phyloP scores from a whole-genome alignment of 2,888 invertebrate genomes.

The Dendrolimus houi region DNA sequence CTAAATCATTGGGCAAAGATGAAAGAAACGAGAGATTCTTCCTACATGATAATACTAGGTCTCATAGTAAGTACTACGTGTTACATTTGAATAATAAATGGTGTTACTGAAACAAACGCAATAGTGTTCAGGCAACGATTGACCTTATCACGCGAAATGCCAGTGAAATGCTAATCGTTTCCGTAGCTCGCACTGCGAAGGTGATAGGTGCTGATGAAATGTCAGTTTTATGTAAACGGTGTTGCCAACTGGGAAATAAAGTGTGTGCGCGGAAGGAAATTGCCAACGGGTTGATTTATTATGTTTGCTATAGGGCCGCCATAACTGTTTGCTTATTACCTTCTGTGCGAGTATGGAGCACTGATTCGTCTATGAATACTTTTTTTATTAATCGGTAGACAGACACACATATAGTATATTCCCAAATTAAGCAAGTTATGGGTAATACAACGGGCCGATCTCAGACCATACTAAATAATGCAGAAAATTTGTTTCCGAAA shows the following conservation, averaged over 20 bases:
- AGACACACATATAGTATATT: no score
- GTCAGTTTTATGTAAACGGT: neutral
- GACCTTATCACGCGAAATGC: constrained; percentile 52
- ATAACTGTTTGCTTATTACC: neutral
- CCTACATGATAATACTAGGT: no score
- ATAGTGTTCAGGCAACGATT: constrained; percentile 4
- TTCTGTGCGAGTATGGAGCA: neutral
- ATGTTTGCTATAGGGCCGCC: neutral
- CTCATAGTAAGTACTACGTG: no score
- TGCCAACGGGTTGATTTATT: neutral
- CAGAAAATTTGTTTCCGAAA: no score
- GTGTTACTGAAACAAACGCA: neutral
- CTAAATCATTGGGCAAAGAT: no score
- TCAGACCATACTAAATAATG: no score
- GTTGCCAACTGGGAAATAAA: neutral
- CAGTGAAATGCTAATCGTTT: constrained; percentile 66
- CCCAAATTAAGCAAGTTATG: no score
- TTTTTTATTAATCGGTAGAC: no score
- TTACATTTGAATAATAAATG: neutral
- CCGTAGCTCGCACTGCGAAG: constrained; percentile 40
- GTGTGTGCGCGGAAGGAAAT: neutral
- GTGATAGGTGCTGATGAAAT: neutral
- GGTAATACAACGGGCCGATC: no score
- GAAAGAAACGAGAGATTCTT: no score
- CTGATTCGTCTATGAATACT: no score